A percentile compares a stretch with the other conserved stretches of the same genome.
phyloP scores from a whole-genome alignment of 2,113 vertebrate species.

The Dasyurus viverrinus region DNA sequence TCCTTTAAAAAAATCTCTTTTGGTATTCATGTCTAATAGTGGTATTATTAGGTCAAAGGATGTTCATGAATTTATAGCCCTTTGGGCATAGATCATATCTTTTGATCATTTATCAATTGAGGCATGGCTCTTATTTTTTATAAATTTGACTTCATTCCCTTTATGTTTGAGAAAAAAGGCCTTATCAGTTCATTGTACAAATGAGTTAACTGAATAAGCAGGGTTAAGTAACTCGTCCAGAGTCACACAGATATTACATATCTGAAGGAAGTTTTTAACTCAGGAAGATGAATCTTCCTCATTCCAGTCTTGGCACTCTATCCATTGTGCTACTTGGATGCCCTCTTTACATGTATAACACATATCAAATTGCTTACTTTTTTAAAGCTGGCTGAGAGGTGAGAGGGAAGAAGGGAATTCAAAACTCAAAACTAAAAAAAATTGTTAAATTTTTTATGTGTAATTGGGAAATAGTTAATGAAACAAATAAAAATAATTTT shows the following conservation, averaged over 20 bases:
- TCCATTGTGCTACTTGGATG: background rate
- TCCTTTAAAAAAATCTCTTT: too few species aligned
- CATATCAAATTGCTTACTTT: background rate
- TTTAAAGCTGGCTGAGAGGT: background rate
- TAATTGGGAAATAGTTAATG: background rate
- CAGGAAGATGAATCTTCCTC: background rate
- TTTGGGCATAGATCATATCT: too few species aligned
- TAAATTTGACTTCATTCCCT: too few species aligned
- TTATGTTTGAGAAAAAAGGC: too few species aligned
- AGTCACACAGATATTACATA: background rate
- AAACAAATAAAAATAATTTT: background rate
- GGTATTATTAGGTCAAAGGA: too few species aligned
- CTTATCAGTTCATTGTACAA: too few species aligned
- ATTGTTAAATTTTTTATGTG: too few species aligned
- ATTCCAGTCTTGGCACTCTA: background rate
- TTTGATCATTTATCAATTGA: too few species aligned
- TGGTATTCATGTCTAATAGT: too few species aligned
- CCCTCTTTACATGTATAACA: background rate
- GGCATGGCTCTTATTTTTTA: too few species aligned
- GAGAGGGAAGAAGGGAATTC: background rate
- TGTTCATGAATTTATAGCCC: too few species aligned
- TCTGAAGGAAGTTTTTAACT: background rate
- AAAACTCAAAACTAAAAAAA: background rate
- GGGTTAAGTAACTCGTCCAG: background rate
- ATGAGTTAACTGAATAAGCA: background rate